Evolutionary conservation across 2,888 invertebrate species (phyloP), one percentile per base, ranked within the genome.

Genomic region (Megastigmus dorsalis): DNA sequence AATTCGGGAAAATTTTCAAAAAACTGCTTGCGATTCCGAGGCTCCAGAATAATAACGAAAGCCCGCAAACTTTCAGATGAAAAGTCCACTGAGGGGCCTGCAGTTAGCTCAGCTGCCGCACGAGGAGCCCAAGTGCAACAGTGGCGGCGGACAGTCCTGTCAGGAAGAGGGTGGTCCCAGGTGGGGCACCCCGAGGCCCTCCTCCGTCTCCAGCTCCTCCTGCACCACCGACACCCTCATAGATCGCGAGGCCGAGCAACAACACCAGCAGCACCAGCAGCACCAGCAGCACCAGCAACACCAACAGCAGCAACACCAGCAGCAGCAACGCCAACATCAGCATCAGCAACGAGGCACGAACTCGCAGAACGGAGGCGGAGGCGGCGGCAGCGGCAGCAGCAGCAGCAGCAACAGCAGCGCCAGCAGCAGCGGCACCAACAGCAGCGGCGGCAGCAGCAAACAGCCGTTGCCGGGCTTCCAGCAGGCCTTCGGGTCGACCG

Each of bases 401-500:
- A 79, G 30, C 83, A 79, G 72, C 82, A 78, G 60, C 78, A 77
- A 76, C 74, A 63, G 83, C 38, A 23, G 78, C 50, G 78, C 78
- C 50, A 82, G 82, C 41, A 62, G 6, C 59, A 33, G 1, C 57
- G 62, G n/a, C 43, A n/a, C n/a, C n/a, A n/a, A n/a, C n/a, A n/a
- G 60, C 74, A 76, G 76, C 63, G 55, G 83, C 26, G 78, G 41
- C 50, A 82, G 82, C 30, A 76, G 26, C 62, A 71, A 73, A 23
- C 36, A 91, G 68, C 93, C 94, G 5, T 86, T 95, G 74, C 95
- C 95, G 5, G 95, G 94, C 54, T 95, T 95, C 84, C 94, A 95
- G 85, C 95, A 95, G 88, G 95, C 95, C 0, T 95, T 95, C 85
- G 95, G 95, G 28, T 94, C 95, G 30, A 95, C 95, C 26, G 95